Base-by-base conservation (phyloP, 1,140 invertebrate species). In the Phymastichus coffea region DNA sequence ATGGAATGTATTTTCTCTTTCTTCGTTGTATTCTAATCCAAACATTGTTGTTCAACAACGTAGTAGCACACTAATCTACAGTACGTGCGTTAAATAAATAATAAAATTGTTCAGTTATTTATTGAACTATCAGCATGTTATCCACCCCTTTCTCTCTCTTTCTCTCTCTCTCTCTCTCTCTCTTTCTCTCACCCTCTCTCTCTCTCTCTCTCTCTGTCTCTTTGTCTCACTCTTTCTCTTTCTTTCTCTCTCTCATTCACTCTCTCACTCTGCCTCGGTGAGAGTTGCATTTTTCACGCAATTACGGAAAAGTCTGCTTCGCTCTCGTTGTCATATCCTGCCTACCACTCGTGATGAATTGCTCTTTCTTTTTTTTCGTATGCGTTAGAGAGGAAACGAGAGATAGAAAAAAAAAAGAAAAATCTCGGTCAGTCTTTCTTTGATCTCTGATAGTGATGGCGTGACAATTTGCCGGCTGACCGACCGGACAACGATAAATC, bases 401-500 rank as follows among this genome's bases (percentile, higher is more conserved):
- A 44, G 22, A 22, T 12, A 22, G 25, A 17, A 14, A 0, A 14
- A 14, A 9, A 44, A 12, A n/a, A 1, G 19, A 44, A 44, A 44
- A 44, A 20, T 3, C 41, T n/a, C n/a, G n/a, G n/a, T n/a, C n/a
- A n/a, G n/a, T 10, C 3, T 47, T 47, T 47, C 26, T 47, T 47
- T 47, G 44, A 47, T 47, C 25, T 47, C 6, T 22, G 14, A 30
- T 28, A 47, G 12, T n/a, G n/a, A 14, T 30, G 44, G 3, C 22
- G 12, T n/a, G 25, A 20, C 44, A 47, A 47, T 47, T 47, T 47
- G 44, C 44, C 44, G n/a, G 22, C n/a, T 23, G 30, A 28, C 25
- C n/a, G 19, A n/a, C 19, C 19, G 23, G 2, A 26, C 44, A 47
- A 28, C 26, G 12, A 47, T 47, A 47, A 47, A 47, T 47, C 44